A percentile compares a stretch with the other conserved stretches of the same genome.
Conservation (phyloP, 2,797 vertebrate genomes). For the Mastacembelus armatus region DNA sequence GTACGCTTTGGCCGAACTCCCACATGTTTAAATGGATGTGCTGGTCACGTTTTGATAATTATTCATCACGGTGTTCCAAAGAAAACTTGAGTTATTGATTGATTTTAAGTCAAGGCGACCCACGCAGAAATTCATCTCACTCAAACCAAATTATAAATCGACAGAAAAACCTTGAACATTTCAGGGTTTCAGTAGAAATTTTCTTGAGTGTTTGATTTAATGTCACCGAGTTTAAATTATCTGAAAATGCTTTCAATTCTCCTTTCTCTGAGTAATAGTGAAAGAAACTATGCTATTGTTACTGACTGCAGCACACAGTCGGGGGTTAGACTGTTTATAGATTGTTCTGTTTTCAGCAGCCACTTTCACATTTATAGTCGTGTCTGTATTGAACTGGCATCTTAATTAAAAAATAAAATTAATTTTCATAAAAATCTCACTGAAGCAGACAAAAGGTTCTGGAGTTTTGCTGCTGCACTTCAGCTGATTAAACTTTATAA, state of each 20-base stretch:
- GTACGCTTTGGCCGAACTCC: slow-evolving; percentile 13
- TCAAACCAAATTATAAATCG: too few species aligned
- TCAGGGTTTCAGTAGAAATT: too few species aligned
- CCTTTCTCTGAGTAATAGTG: background rate
- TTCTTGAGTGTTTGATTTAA: slow-evolving; percentile 5
- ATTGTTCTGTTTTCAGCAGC: background rate
- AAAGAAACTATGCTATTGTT: background rate
- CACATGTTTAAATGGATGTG: slow-evolving; percentile 17
- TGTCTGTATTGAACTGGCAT: background rate
- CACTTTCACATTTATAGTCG: background rate
- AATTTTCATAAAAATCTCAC: too few species aligned
- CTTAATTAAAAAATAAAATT: too few species aligned
- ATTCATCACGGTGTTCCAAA: background rate
- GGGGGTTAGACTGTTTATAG: background rate
- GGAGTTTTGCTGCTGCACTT: too few species aligned
- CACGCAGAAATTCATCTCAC: background rate
- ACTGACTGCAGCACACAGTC: background rate
- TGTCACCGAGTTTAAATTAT: background rate
- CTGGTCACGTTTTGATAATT: slow-evolving; percentile 23
- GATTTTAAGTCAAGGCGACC: slow-evolving; percentile 10
- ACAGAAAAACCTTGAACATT: background rate
- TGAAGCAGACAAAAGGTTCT: too few species aligned
- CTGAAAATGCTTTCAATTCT: background rate
- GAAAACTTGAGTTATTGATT: slow-evolving; percentile 11
- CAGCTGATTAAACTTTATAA: too few species aligned